These are phyloP conservation scores for Pachypanchax playfairii DNA, from an alignment of 2,113 vertebrate genomes.

Conservation along the genomic window DNA sequence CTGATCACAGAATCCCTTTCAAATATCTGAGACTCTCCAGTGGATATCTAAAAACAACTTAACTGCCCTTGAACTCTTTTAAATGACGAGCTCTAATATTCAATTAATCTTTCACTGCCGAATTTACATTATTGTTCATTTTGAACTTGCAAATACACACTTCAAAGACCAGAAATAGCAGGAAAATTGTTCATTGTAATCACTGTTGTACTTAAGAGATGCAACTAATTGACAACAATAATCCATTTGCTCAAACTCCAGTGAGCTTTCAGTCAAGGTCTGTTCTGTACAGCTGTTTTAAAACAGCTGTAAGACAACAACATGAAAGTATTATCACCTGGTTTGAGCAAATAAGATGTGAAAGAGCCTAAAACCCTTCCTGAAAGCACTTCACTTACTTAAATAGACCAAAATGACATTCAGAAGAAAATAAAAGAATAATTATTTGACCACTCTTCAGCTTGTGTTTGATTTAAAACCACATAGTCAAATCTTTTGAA, in stretches of 20 bases:
- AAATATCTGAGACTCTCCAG: background rate
- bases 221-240: background rate
- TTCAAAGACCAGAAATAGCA: background rate
- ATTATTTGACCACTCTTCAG: conserved; percentile 9
- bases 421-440: conserved; percentile 19
- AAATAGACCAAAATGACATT: conserved; percentile 9
- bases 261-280: too few relatives aligned
- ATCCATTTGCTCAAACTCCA: background rate
- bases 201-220: background rate
- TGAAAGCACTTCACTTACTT: too few relatives aligned
- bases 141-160: background rate
- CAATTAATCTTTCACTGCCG: background rate
- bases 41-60: background rate
- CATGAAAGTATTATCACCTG: too few relatives aligned
- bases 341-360: too few relatives aligned
- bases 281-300: too few relatives aligned
- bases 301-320: too few relatives aligned
- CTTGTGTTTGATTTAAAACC: conserved; percentile 45
- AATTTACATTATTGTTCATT: background rate
- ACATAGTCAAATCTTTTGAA: background rate
- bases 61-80: background rate
- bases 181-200: background rate
- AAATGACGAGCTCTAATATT: background rate
- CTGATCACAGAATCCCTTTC: too few relatives aligned
- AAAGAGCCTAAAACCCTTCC: too few relatives aligned